A percentile compares a stretch with the other conserved stretches of the same genome.
Evolutionary conservation across 1,140 invertebrate genomes (phyloP).

Genomic region (Achatina immaculata): DNA sequence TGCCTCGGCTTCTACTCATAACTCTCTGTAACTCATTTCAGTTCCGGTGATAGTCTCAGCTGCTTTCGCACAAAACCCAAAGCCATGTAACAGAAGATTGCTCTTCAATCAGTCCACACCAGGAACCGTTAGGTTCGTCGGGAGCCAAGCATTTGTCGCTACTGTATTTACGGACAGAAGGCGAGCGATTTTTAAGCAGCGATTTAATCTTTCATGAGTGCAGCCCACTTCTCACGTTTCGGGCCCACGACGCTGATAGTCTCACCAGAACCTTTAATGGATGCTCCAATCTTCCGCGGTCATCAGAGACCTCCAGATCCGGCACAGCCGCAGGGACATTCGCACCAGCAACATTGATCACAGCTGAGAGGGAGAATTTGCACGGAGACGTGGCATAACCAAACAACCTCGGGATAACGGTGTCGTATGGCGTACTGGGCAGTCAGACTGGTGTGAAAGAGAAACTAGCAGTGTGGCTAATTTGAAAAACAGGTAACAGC

Average conservation of each 20-base stretch:
- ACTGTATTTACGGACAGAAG: conserved; percentile 31
- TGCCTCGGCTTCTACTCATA: too few species aligned
- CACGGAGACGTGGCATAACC: too few species aligned
- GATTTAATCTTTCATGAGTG: conserved; percentile 33
- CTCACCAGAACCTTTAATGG: conserved; percentile 1
- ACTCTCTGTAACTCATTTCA: too few species aligned
- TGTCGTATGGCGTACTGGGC: too few species aligned
- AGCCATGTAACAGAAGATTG: background rate
- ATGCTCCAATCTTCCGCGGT: conserved; percentile 20
- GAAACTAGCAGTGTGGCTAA: too few species aligned
- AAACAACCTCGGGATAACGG: too few species aligned
- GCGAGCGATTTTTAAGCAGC: conserved; percentile 19
- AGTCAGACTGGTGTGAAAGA: too few species aligned
- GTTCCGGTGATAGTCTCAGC: too few species aligned
- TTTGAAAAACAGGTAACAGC: too few species aligned
- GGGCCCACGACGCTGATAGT: background rate
- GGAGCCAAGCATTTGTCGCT: conserved; percentile 3
- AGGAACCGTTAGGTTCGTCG: background rate
- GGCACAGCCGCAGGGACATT: background rate
- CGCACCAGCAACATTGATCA: too few species aligned
- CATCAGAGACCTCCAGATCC: background rate
- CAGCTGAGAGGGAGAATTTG: too few species aligned
- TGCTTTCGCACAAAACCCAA: background rate
- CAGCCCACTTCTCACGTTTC: conserved; percentile 23
- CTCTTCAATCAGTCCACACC: background rate